Percentiles rank a stretch among this genome's conserved stretches.
Conservation (phyloP, 2,113 vertebrate species). For the Desmodus rotundus region DNA sequence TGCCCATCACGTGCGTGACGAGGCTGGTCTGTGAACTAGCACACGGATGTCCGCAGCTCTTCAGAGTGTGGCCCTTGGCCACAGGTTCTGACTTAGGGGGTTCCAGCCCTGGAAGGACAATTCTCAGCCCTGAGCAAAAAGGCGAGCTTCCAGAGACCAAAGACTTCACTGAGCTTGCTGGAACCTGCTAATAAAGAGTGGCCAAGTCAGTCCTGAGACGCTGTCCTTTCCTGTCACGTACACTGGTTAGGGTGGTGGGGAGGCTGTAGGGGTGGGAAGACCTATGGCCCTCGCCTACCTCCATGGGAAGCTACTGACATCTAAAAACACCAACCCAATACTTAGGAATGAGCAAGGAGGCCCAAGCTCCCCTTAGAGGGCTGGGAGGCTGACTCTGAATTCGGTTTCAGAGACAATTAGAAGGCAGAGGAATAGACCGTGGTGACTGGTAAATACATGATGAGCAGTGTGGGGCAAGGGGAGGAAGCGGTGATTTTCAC, state of each 20-base stretch:
- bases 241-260: neutral
- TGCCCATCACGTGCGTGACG: fast-evolving
- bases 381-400: neutral
- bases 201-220: fast-evolving
- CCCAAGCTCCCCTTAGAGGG: fast-evolving
- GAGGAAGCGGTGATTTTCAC: neutral
- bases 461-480: no score
- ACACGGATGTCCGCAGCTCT: fast-evolving
- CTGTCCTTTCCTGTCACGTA: neutral
- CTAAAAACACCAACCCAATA: neutral
- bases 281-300: fast-evolving
- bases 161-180: neutral
- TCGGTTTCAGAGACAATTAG: no score
- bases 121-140: neutral
- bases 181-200: neutral
- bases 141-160: neutral
- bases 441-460: fast-evolving
- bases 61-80: no score
- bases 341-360: neutral
- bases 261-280: neutral
- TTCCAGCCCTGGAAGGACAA: neutral
- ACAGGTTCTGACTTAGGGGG: neutral
- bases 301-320: no score
- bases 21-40: neutral
- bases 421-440: neutral